phyloP scores from a whole-genome alignment of 1,140 invertebrate genomes.

The Apolygus lucorum region DNA sequence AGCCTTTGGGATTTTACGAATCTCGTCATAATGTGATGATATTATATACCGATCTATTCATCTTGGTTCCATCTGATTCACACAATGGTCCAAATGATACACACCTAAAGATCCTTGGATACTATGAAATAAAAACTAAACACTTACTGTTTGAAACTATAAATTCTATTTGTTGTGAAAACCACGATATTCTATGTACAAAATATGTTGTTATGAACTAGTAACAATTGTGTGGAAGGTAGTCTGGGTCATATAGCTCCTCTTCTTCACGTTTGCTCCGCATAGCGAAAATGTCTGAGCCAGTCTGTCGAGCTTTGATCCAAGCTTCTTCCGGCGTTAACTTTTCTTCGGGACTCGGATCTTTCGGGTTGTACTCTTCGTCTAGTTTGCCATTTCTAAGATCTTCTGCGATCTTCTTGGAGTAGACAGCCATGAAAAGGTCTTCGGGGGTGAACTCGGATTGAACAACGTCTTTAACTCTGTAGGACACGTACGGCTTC shows the following conservation, averaged over 20 bases:
- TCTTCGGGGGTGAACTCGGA: slow-evolving; percentile 73
- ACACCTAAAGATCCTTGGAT: no score
- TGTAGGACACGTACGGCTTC: slow-evolving; percentile 90
- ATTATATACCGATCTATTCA: no score
- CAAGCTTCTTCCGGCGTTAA: slow-evolving; percentile 62
- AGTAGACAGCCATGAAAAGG: slow-evolving; percentile 76
- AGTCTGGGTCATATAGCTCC: slow-evolving; percentile 22
- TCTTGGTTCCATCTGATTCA: no score
- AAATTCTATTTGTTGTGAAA: no score
- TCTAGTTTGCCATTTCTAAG: slow-evolving; percentile 62
- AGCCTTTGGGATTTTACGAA: no score
- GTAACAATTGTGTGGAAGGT: neutral
- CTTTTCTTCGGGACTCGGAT: slow-evolving; percentile 63
- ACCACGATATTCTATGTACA: no score
- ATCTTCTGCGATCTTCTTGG: slow-evolving; percentile 67
- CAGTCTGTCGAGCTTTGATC: slow-evolving; percentile 56
- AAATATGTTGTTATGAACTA: neutral
- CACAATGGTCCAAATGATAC: no score
- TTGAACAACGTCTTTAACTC: slow-evolving; percentile 59
- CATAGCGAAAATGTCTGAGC: slow-evolving; percentile 61
- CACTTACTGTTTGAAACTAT: no score
- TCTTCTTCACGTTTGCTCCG: slow-evolving; percentile 28
- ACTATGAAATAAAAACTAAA: no score
- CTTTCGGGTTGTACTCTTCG: slow-evolving; percentile 53
- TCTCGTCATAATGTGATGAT: no score